These are phyloP conservation scores for Laticauda colubrina DNA, from an alignment of 2,113 vertebrate genomes.

Conservation along the genomic window DNA sequence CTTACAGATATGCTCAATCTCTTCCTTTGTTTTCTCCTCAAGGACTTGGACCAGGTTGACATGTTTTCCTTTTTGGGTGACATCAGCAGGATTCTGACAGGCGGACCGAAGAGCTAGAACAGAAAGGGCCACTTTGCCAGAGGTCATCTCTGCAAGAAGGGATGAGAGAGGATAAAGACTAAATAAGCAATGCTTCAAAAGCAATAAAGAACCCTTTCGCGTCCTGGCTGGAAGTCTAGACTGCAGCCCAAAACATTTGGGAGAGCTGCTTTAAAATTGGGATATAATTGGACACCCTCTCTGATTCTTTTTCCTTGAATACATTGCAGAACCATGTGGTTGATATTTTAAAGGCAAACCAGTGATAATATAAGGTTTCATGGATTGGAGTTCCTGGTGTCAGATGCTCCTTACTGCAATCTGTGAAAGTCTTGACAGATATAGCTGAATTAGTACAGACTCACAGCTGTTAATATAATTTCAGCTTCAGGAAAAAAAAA, in stretches of 20 bases:
- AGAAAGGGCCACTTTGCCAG: constrained; percentile 59
- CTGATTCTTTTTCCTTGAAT: background rate
- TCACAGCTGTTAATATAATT: background rate
- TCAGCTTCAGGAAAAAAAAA: background rate
- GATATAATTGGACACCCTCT: background rate
- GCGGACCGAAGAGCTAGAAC: constrained; percentile 70
- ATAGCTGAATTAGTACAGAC: background rate
- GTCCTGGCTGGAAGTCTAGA: background rate
- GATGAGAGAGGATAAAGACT: background rate
- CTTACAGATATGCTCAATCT: constrained; percentile 32
- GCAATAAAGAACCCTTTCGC: background rate
- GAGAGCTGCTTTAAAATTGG: background rate
- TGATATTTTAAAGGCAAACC: background rate
- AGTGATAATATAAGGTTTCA: background rate
- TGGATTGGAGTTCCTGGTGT: background rate
- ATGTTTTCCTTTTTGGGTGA: background rate
- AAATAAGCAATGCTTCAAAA: background rate
- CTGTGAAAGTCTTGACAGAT: background rate
- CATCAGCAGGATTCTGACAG: constrained; percentile 41
- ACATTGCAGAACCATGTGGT: background rate
- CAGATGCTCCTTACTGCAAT: background rate
- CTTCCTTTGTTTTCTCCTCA: constrained; percentile 27
- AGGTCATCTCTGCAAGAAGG: constrained; percentile 54
- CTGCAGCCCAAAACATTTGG: background rate
- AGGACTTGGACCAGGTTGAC: background rate